Evolutionary conservation across 2,888 invertebrate species (phyloP).

Genomic region (Habroteleia sp.): DNA sequence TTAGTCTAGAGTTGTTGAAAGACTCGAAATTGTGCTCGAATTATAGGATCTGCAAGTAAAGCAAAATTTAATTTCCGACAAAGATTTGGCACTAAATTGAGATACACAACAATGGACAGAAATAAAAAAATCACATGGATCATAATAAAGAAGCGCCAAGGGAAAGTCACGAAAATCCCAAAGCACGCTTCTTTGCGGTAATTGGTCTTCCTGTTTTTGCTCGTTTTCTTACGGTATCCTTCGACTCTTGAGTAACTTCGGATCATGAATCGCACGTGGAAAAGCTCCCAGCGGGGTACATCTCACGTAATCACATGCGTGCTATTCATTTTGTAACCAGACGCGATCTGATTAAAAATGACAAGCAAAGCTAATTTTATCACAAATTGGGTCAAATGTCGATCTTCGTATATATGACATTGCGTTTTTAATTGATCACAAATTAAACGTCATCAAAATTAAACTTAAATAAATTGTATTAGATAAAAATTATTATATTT

Average conservation of each 20-base stretch:
- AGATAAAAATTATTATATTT: too few relatives aligned
- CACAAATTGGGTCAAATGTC: too few relatives aligned
- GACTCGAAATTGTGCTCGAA: slow-evolving; percentile 17
- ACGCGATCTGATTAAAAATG: slow-evolving; percentile 28
- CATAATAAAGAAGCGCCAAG: neutral
- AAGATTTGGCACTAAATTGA: slow-evolving; percentile 26
- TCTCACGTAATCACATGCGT: slow-evolving; percentile 28
- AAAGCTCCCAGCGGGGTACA: slow-evolving; percentile 52
- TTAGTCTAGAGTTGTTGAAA: too few relatives aligned
- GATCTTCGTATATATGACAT: too few relatives aligned
- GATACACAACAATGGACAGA: slow-evolving; percentile 20
- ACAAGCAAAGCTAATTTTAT: slow-evolving; percentile 5
- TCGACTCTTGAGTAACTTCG: slow-evolving; percentile 31
- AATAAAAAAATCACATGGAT: slow-evolving; percentile 61
- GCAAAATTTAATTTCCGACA: slow-evolving; percentile 57
- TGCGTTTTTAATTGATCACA: too few relatives aligned
- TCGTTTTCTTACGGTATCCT: slow-evolving; percentile 46
- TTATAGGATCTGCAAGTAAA: slow-evolving; percentile 22
- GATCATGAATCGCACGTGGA: slow-evolving; percentile 48
- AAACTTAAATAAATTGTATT: too few relatives aligned
- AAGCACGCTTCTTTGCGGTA: slow-evolving; percentile 65
- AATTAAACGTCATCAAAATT: too few relatives aligned
- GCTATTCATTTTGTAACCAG: slow-evolving; percentile 12
- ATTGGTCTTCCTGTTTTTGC: slow-evolving; percentile 65
- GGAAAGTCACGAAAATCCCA: slow-evolving; percentile 49